A percentile compares a stretch with the other conserved stretches of the same genome.
These are phyloP conservation scores for Cettia cetti DNA, from an alignment of 2,113 vertebrate species.

Conservation along the genomic window DNA sequence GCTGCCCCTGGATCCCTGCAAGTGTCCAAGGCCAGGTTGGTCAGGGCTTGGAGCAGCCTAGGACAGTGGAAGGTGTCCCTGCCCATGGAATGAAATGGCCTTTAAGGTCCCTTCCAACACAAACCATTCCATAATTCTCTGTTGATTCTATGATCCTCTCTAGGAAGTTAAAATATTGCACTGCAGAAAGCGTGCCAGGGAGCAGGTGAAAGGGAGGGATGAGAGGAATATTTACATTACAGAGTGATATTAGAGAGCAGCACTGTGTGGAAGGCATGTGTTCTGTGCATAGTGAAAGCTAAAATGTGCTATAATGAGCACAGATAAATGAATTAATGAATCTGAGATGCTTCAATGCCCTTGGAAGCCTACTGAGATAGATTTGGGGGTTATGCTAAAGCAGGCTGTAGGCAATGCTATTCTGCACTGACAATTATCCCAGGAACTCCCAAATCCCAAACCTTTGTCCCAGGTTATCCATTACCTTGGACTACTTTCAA, in stretches of 20 bases:
- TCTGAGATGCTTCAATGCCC: not conserved
- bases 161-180: not conserved
- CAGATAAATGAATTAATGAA: not conserved
- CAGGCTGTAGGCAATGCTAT: not conserved
- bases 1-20: not conserved
- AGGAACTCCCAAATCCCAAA: not conserved
- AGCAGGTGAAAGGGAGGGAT: not conserved
- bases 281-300: too few species aligned
- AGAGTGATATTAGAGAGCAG: not conserved
- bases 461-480: too few species aligned
- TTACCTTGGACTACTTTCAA: too few species aligned
- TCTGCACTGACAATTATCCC: not conserved
- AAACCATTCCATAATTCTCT: not conserved
- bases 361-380: not conserved
- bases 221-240: not conserved
- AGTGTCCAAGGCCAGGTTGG: rapidly evolving
- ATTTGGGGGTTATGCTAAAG: not conserved
- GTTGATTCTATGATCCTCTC: not conserved
- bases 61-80: not conserved
- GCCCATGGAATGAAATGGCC: not conserved
- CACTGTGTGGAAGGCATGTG: not conserved
- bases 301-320: not conserved
- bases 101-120: not conserved
- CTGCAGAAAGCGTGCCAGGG: not conserved
- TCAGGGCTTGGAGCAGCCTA: rapidly evolving